Conservation (phyloP, 2,888 invertebrate species). For the Cantharis nigra region DNA sequence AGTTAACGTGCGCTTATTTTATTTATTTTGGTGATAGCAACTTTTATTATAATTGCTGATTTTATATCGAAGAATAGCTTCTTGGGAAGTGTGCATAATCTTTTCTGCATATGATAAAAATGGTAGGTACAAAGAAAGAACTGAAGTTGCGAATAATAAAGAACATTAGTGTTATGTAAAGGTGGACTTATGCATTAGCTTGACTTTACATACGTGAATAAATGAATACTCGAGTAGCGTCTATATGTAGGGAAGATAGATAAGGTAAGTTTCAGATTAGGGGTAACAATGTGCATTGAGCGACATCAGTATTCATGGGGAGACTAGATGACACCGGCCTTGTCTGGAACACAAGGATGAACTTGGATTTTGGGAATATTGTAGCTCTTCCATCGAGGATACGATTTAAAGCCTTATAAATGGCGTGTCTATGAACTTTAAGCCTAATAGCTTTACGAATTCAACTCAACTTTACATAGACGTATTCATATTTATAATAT, state of each 20-base stretch:
- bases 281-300: conserved; percentile 31
- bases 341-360: conserved; percentile 34
- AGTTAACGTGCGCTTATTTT: background rate
- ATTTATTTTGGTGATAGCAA: background rate
- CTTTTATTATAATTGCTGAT: background rate
- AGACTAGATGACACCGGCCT: conserved; percentile 32
- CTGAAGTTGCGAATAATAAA: background rate
- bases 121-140: background rate
- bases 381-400: conserved; percentile 37
- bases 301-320: conserved; percentile 36
- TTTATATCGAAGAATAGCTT: background rate
- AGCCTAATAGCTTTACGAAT: conserved; percentile 35
- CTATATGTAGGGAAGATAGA: conserved; percentile 26
- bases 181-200: conserved; percentile 25
- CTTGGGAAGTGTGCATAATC: background rate
- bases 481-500: background rate
- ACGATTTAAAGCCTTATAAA: conserved; percentile 44
- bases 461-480: conserved; percentile 21
- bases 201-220: conserved; percentile 30
- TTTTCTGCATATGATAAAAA: background rate
- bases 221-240: conserved; percentile 30
- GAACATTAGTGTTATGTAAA: conserved; percentile 5
- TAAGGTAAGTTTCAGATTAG: conserved; percentile 32
- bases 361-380: conserved; percentile 37
- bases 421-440: conserved; percentile 41